Conservation (phyloP, 2,888 invertebrate genomes). For the Trilocha varians region DNA sequence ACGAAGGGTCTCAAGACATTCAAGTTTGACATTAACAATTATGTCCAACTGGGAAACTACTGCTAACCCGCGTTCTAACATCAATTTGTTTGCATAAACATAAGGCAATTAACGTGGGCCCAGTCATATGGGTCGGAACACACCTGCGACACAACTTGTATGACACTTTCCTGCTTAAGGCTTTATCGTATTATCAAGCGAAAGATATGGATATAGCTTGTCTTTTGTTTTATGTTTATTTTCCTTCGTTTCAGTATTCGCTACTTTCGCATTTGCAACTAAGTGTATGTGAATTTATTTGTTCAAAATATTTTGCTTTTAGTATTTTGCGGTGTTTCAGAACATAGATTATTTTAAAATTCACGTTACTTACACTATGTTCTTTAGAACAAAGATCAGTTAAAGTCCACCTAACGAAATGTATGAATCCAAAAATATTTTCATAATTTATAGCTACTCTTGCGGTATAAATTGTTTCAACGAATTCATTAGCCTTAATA, state of each 20-base stretch:
- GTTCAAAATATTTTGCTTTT: too few relatives aligned
- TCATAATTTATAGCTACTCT: too few relatives aligned
- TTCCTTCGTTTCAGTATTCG: not conserved
- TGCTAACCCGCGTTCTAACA: conserved; percentile 24
- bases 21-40: conserved; percentile 21
- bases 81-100: conserved; percentile 62
- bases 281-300: too few relatives aligned
- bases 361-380: too few relatives aligned
- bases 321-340: too few relatives aligned
- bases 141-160: conserved; percentile 39
- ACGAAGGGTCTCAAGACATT: conserved; percentile 17
- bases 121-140: conserved; percentile 29
- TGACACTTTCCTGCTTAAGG: not conserved
- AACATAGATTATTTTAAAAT: too few relatives aligned
- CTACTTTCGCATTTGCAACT: too few relatives aligned
- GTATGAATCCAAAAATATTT: too few relatives aligned
- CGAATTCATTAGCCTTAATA: too few relatives aligned
- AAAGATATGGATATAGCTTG: not conserved
- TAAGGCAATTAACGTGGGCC: conserved; percentile 48
- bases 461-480: too few relatives aligned
- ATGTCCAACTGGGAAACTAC: conserved; percentile 37
- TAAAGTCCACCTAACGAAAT: too few relatives aligned
- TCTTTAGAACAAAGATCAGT: too few relatives aligned
- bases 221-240: not conserved
- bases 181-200: not conserved